Evolutionary conservation across 2,888 invertebrate genomes (phyloP), one percentile per base, ranked within the genome.

Genomic region (Melieria crassipennis): DNA sequence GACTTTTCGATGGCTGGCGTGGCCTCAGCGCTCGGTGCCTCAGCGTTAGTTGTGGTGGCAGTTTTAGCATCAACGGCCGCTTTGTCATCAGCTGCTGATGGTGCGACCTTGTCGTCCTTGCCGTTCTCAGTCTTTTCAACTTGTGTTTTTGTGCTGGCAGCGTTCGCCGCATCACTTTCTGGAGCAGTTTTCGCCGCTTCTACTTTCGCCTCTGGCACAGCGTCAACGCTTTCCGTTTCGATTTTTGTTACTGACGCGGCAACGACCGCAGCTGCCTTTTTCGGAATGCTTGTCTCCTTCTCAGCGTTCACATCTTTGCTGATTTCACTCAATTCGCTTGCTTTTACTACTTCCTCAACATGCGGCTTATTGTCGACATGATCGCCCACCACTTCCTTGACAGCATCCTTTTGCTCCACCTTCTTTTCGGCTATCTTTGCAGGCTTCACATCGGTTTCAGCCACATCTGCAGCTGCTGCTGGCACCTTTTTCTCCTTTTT

Each of bases 21-120:
- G 48, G 55, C 57, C n/a, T 62, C 62, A 16, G 55, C 56, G 55
- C 43, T 67, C n/a, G 43, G 52, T 43, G 63, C 30, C 16, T 9
- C 57, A 9, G 64, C 56, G 43, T 48, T 61, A n/a, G 75, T 73
- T 64, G 69, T 78, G 67, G 70, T 60, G 11, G 52, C 46, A 65
- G 80, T 77, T 75, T 76, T 71, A 67, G 74, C 78, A 61, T 80
- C 79, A 71, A 78, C 74, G 72, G 77, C 78, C 75, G 80, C 77
- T 50, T 78, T 79, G 42, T 70, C 68, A 30, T 62, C 62, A 48
- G 62, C 58, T 42, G 63, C 48, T 3, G 45, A n/a, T 45, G 48
- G 11, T 64, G 63, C 13, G 43, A 55, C 65, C n/a, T 11, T 4
- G 50, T 56, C 70, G 60, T 55, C 63, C 43, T 57, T 52, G 48